Conservation (phyloP, 2,888 invertebrate genomes). For the Drosophila stalkeri region DNA sequence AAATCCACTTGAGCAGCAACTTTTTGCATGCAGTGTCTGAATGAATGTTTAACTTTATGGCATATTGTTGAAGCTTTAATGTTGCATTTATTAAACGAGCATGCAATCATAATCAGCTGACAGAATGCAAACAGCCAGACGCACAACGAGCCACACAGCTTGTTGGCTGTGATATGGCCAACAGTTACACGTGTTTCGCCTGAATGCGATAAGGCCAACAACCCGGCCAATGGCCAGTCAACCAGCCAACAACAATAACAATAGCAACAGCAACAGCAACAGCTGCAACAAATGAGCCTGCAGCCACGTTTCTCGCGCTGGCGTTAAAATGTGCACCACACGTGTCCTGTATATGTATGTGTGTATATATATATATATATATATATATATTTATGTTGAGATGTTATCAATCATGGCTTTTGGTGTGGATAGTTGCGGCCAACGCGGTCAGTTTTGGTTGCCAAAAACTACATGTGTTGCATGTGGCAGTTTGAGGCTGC, state of each 20-base stretch:
- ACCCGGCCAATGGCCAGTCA: constrained; percentile 23
- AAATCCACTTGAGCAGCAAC: constrained; percentile 20
- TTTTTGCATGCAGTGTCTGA: constrained; percentile 21
- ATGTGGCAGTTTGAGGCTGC: constrained; percentile 54
- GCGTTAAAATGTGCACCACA: constrained; percentile 43
- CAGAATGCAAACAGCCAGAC: constrained; percentile 29
- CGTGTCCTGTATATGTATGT: constrained; percentile 30
- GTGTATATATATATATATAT: constrained; percentile 27
- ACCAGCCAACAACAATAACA: not conserved
- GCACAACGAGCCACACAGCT: not conserved
- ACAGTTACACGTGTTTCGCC: constrained; percentile 51
- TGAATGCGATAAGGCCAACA: constrained; percentile 66
- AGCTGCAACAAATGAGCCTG: constrained; percentile 30
- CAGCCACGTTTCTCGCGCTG: constrained; percentile 44
- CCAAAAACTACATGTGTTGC: constrained; percentile 52
- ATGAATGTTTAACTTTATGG: constrained; percentile 16
- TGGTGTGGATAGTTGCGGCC: constrained; percentile 78
- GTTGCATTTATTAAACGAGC: constrained; percentile 52
- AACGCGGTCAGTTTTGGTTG: constrained; percentile 66
- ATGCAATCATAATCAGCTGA: constrained; percentile 57
- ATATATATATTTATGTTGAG: constrained; percentile 54
- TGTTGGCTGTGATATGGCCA: constrained; percentile 44
- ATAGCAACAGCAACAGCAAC: not conserved
- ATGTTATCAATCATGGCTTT: constrained; percentile 80
- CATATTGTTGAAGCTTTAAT: constrained; percentile 34